Conservation (phyloP, 2,888 invertebrate genomes). For the Mesopsocus fuscifrons region DNA sequence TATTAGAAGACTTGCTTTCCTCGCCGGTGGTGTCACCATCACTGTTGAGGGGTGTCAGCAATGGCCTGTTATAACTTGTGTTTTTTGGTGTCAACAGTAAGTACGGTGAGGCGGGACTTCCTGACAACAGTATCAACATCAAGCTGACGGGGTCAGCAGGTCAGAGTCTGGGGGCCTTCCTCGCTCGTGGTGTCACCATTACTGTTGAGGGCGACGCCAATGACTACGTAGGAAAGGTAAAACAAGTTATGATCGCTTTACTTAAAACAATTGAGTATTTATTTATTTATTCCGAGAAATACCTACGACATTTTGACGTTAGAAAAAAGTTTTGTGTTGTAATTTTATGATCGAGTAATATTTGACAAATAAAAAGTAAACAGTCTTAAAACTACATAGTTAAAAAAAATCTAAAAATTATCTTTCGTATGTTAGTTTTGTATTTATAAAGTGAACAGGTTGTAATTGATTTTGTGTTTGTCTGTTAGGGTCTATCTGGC, state of each 20-base stretch:
- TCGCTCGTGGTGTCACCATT: conserved; percentile 75
- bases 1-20: no score
- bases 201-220: conserved; percentile 93
- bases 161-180: conserved; percentile 97
- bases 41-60: conserved; percentile 74
- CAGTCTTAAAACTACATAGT: no score
- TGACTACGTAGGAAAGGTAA: conserved; percentile 85
- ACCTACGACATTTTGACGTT: not conserved
- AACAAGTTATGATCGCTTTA: no score
- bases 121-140: conserved; percentile 63
- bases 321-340: not conserved
- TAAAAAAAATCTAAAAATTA: no score
- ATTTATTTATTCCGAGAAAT: no score
- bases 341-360: not conserved
- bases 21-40: conserved; percentile 75
- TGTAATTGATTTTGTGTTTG: conserved; percentile 5
- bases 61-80: conserved; percentile 5
- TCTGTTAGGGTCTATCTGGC: conserved; percentile 64
- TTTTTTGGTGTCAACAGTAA: conserved; percentile 34
- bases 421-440: conserved; percentile 1
- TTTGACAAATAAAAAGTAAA: not conserved
- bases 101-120: conserved; percentile 71
- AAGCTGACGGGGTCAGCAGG: conserved; percentile 84
- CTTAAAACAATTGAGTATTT: no score
- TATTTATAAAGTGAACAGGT: not conserved